Conservation (phyloP, 2,113 vertebrate genomes). For the Gymnobelideus leadbeateri region DNA sequence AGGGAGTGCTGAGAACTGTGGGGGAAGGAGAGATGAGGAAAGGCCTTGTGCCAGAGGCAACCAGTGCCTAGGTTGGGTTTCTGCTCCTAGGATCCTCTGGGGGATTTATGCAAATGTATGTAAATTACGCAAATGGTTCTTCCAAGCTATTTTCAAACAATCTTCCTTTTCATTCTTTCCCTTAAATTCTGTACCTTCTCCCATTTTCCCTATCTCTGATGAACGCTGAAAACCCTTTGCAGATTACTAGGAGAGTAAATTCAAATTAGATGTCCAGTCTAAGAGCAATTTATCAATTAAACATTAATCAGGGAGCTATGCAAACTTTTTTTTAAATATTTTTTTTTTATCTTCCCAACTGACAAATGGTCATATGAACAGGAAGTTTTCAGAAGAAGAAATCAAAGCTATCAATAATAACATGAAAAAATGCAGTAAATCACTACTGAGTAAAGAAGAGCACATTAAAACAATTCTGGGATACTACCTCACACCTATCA, state of each 20-base stretch:
- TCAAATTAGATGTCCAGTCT: neutral
- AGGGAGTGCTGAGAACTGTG: neutral
- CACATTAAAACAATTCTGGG: neutral
- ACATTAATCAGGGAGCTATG: neutral
- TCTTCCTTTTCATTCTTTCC: neutral
- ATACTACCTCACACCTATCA: neutral
- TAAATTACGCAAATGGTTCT: neutral
- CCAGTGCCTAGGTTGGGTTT: neutral
- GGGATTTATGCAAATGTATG: neutral
- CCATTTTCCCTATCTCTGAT: neutral
- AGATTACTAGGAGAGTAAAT: neutral
- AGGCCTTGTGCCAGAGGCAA: neutral
- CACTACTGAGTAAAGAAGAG: neutral
- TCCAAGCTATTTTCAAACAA: neutral
- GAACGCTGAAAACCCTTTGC: neutral
- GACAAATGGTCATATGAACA: neutral
- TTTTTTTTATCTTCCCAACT: neutral
- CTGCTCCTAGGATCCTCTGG: neutral
- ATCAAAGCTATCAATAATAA: neutral
- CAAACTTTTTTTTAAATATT: neutral
- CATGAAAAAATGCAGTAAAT: neutral
- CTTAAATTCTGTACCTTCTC: neutral
- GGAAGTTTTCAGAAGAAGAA: neutral
- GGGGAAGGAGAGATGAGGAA: neutral
- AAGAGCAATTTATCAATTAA: neutral